A percentile compares a stretch with the other conserved stretches of the same genome.
Conservation (phyloP, 2,888 invertebrate genomes). For the Hyalella azteca region DNA sequence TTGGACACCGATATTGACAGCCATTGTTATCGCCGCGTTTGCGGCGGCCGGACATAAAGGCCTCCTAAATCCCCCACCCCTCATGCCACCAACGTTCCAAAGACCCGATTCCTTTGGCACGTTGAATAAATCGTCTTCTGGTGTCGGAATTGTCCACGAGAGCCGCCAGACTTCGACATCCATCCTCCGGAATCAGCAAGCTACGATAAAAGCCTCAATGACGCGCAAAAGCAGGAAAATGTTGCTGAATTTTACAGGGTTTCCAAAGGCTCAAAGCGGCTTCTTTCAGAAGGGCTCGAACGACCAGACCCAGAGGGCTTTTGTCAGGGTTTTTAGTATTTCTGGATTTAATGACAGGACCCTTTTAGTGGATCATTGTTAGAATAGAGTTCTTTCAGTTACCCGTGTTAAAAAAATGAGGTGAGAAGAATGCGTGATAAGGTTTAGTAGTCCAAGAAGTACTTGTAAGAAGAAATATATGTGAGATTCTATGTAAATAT, state of each 20-base stretch:
- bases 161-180: background rate
- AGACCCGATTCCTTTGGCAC: background rate
- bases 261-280: background rate
- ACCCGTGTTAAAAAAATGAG: too few species aligned
- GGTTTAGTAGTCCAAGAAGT: too few species aligned
- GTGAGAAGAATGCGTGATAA: too few species aligned
- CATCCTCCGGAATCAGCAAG: background rate
- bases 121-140: conserved; percentile 6
- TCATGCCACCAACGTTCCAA: background rate
- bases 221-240: conserved; percentile 20
- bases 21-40: background rate
- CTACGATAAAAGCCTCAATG: background rate
- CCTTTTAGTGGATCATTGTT: too few species aligned
- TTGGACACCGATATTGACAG: background rate
- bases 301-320: background rate
- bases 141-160: background rate
- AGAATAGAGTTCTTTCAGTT: too few species aligned
- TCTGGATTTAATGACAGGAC: background rate
- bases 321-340: background rate
- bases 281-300: background rate
- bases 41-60: background rate
- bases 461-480: too few species aligned
- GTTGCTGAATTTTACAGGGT: background rate
- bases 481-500: too few species aligned
- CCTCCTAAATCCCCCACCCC: background rate